A percentile compares a stretch with the other conserved stretches of the same genome.
phyloP scores from a whole-genome alignment of 2,797 vertebrate genomes.

The Centroberyx gerrardi region DNA sequence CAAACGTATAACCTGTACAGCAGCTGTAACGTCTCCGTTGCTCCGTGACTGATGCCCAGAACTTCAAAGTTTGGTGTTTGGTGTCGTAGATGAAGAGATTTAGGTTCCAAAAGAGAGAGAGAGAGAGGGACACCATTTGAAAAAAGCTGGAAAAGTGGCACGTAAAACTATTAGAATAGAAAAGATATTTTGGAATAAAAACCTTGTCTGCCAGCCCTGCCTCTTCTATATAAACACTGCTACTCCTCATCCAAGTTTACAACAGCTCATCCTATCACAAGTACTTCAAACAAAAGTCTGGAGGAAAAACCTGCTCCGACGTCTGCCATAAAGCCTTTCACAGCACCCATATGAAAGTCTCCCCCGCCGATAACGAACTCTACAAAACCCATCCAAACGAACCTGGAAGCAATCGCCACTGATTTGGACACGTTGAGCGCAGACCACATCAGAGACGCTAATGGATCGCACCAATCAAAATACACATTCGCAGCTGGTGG shows the following conservation, averaged over 20 bases:
- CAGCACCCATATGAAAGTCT: constrained; percentile 31
- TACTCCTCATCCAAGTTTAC: constrained; percentile 26
- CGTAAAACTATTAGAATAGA: too few species aligned
- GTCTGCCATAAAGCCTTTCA: constrained; percentile 24
- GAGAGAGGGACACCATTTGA: too few species aligned
- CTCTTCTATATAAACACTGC: constrained; percentile 34
- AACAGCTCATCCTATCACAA: constrained; percentile 24
- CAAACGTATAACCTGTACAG: neutral
- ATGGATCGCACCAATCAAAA: constrained; percentile 72
- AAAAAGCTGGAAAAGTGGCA: too few species aligned
- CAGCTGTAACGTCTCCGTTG: neutral
- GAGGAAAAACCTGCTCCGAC: constrained; percentile 21
- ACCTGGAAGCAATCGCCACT: constrained; percentile 74
- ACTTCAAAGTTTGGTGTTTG: too few species aligned
- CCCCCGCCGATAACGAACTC: constrained; percentile 29
- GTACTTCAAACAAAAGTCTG: constrained; percentile 9
- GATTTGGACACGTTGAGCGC: constrained; percentile 62
- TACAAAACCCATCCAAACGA: constrained; percentile 57
- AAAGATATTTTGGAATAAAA: too few species aligned
- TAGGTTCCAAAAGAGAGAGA: too few species aligned
- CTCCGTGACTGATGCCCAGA: constrained; percentile 15
- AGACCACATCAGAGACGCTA: constrained; percentile 69
- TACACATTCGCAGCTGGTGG: constrained; percentile 56
- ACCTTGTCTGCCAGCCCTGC: constrained; percentile 1
- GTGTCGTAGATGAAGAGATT: too few species aligned